phyloP scores from a whole-genome alignment of 1,140 invertebrate species.

The Acromyrmex charruanus region DNA sequence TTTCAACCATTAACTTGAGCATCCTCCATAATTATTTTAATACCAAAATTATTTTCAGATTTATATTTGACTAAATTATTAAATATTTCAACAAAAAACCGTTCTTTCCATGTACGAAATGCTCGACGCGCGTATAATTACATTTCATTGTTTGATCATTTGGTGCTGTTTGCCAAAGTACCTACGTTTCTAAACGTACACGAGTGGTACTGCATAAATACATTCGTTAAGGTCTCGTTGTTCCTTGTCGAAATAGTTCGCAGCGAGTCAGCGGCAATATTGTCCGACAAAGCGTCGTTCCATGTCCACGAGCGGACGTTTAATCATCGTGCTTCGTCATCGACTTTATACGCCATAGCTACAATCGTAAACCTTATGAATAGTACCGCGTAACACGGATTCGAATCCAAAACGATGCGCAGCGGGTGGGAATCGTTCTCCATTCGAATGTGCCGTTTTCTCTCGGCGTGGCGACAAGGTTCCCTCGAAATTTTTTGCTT shows the following conservation, averaged over 20 bases:
- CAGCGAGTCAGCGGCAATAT: constrained; percentile 34
- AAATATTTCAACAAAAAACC: no score
- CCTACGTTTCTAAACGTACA: neutral
- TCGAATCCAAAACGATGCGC: constrained; percentile 55
- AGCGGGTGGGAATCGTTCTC: constrained; percentile 71
- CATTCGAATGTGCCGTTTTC: constrained; percentile 47
- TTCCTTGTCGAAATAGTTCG: constrained; percentile 46
- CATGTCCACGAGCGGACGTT: constrained; percentile 31
- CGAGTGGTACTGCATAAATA: neutral
- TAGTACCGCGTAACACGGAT: constrained; percentile 76
- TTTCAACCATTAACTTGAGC: no score
- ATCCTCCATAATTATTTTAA: no score
- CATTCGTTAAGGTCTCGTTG: constrained; percentile 20
- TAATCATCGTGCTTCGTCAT: constrained; percentile 69
- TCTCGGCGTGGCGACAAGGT: neutral
- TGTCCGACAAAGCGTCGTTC: constrained; percentile 49
- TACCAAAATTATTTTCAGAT: no score
- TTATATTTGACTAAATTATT: no score
- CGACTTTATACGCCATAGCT: constrained; percentile 65
- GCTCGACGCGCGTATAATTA: neutral
- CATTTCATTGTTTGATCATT: constrained; percentile 2
- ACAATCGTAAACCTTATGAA: constrained; percentile 71
- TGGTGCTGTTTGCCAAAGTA: neutral
- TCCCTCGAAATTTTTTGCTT: constrained; percentile 29
- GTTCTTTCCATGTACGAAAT: neutral